Evolutionary conservation across 2,888 invertebrate species (phyloP).

Genomic region (Labia minor): DNA sequence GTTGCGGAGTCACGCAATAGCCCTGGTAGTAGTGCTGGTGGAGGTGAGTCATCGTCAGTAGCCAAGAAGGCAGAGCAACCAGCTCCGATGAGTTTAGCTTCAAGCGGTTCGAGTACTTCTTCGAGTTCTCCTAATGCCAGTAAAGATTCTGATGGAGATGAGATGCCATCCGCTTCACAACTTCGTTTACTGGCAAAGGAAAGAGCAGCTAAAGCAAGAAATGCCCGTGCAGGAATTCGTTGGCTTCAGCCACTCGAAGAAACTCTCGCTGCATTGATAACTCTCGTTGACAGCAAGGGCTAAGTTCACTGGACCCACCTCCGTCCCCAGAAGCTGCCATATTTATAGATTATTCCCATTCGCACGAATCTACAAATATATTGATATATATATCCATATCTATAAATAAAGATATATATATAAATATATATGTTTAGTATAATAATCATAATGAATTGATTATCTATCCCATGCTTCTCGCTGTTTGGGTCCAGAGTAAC

Average conservation of each 20-base stretch:
- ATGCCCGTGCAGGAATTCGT: constrained; percentile 28
- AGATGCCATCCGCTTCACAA: constrained; percentile 22
- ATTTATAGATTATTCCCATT: background rate
- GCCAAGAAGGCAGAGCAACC: background rate
- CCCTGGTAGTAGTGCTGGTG: background rate
- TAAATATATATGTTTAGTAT: background rate
- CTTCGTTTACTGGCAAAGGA: constrained; percentile 24
- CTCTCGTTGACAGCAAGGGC: constrained; percentile 22
- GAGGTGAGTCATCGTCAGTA: background rate
- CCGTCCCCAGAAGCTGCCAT: background rate
- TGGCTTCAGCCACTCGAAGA: constrained; percentile 38
- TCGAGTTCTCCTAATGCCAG: background rate
- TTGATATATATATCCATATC: background rate
- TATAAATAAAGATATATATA: background rate
- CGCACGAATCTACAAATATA: background rate
- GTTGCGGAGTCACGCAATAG: background rate
- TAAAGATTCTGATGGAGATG: constrained; percentile 27
- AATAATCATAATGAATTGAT: too few species aligned
- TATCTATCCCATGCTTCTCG: background rate
- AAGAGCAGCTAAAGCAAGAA: background rate
- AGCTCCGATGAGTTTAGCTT: background rate
- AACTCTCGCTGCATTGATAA: constrained; percentile 34
- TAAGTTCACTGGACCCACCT: constrained; percentile 3
- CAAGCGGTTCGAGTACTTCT: background rate
- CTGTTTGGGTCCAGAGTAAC: background rate